Evolutionary conservation across 1,140 invertebrate genomes (phyloP), one percentile per base, ranked within the genome.

Genomic region (Halotydeus destructor): DNA sequence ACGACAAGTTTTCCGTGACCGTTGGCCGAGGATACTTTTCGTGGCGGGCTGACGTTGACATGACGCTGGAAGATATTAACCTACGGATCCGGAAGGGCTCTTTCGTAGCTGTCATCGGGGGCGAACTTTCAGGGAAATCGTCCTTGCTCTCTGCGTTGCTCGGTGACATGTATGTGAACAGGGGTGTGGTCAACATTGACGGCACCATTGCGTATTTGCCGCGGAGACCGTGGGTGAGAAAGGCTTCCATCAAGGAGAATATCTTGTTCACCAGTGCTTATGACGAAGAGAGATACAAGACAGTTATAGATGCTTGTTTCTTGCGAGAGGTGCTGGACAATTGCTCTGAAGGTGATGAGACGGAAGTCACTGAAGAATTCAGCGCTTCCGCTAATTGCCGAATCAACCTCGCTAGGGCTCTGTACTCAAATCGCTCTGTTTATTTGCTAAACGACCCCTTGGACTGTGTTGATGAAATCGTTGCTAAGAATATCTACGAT

Each of bases 221-320:
- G 4, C 68, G 69, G 49, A 59, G 66, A 52, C 63, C 68, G 0
- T 76, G 72, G 72, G 69, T 70, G 26, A 62, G 64, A 48, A 70
- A 70, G 50, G 48, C 52, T n/a, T 63, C 62, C 1, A 33, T 70
- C 16, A 51, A 55, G 32, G 57, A 67, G 23, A 69, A 69, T 47
- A 63, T 70, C 43, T 44, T 75, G 0, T 76, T 76, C 57, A 70
- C 66, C n/a, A 58, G 65, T 41, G 37, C 52, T 0, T 66, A 63
- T 16, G 39, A 56, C 21, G 41, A 54, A 19, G 24, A 40, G 1
- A 33, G 38, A 19, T 67, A 66, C 52, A 38, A 58, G 1, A 44
- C 52, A 14, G 52, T 63, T 4, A 28, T 58, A 14, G 38, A 54
- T 21, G 42, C 43, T 19, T 58, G 56, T 46, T 52, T 52, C 5